phyloP scores from a whole-genome alignment of 2,113 vertebrate species.

The Kobus ellipsiprymnus region DNA sequence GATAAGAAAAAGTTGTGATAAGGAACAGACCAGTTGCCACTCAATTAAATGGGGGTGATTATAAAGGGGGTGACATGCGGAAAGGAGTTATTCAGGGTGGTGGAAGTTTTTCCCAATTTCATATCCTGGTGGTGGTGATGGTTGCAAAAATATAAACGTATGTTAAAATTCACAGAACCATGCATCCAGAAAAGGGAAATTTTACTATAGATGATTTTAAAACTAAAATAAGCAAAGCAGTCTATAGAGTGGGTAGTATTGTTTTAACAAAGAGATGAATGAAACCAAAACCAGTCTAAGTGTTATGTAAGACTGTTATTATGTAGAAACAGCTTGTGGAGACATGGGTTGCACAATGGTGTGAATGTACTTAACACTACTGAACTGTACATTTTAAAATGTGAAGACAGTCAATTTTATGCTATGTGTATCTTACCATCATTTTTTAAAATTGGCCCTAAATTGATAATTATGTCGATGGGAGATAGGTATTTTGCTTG shows the following conservation, averaged over 20 bases:
- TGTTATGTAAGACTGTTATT: neutral
- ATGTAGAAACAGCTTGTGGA: neutral
- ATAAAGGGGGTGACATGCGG: fast-evolving
- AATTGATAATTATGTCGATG: too few species aligned
- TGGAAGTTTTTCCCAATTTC: neutral
- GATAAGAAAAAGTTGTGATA: neutral
- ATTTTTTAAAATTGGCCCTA: neutral
- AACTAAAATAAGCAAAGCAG: neutral
- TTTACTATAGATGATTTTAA: neutral
- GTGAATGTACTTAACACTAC: neutral
- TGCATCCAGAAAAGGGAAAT: neutral
- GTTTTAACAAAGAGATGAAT: neutral
- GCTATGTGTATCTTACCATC: neutral
- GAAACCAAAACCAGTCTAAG: neutral
- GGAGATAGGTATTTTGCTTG: neutral
- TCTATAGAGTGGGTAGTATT: neutral
- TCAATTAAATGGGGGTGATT: neutral
- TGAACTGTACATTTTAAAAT: neutral
- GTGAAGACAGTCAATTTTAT: neutral
- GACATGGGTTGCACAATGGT: neutral
- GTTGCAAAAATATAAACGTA: neutral
- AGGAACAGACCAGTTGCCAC: neutral
- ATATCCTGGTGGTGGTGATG: too few species aligned
- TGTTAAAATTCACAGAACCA: neutral
- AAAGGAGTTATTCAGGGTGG: neutral